Base-by-base conservation (phyloP, 1,140 invertebrate species). In the Eciton burchellii region DNA sequence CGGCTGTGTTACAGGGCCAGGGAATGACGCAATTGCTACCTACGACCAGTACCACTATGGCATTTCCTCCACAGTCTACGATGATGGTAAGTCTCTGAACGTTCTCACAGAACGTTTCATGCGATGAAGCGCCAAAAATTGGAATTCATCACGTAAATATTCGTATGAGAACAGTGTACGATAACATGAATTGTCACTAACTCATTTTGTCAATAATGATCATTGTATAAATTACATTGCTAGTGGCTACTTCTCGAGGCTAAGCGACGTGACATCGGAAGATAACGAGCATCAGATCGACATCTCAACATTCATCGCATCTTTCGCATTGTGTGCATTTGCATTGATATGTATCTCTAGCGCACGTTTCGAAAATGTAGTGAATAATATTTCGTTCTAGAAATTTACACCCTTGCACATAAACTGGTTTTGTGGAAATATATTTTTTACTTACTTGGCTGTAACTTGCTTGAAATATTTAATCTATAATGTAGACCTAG, bases 1-100 rank as follows among this genome's bases (percentile, higher is more conserved):
- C 90, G 92, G 93, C 91, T 76, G 24, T 94, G 93, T 94, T 94
- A 89, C 93, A 94, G 93, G 93, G 93, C 87, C 93, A 94, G 92
- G 93, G 93, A 93, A 94, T 94, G 93, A 92, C 91, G 91, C 93
- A 94, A 92, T 91, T 93, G 90, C 91, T 93, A 85, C 63, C 92
- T 84, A 88, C 88, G 70, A 91, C 92, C 49, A 90, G 49, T 14
- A 70, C 91, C 43, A 76, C 72, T 84, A 82, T 93, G 89, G 91
- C 89, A 77, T 93, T 92, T 68, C 88, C 93, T 52, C 72, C 92
- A 45, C 93, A 93, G 65, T 73, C 93, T 47, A 83, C 91, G 81
- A 79, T 91, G 74, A 84, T 94, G 93, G 93, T 94, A 90, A 94
- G 93, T 93, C 89, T 82, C n/a, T n/a, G n/a, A n/a, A 56, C 16